Evolutionary conservation across 2,888 invertebrate genomes (phyloP).

Genomic region (Theristus sp.): DNA sequence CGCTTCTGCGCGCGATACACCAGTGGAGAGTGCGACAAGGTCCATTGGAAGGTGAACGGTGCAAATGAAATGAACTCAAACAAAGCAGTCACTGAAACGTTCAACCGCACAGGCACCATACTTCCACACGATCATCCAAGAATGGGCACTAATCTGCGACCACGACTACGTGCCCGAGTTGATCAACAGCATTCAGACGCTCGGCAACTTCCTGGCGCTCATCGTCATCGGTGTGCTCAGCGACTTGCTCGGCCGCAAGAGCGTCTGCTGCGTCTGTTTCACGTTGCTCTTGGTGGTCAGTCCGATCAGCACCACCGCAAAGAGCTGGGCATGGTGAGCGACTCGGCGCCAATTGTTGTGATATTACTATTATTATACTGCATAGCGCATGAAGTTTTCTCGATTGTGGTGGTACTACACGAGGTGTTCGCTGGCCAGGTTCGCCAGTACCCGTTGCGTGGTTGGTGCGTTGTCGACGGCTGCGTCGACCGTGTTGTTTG

Average conservation of each 20-base stretch:
- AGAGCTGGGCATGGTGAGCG: too few species aligned
- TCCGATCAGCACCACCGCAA: not conserved
- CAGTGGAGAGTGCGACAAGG: not conserved
- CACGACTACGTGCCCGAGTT: conserved; percentile 3
- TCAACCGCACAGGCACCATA: not conserved
- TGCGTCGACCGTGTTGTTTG: not conserved
- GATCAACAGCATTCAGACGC: conserved; percentile 1
- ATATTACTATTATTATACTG: too few species aligned
- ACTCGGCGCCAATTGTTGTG: too few species aligned
- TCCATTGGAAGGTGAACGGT: not conserved
- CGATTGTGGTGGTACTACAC: too few species aligned
- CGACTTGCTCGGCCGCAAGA: conserved; percentile 2
- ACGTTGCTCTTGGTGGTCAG: not conserved
- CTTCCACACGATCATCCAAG: conserved; percentile 4
- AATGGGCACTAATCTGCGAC: conserved; percentile 4
- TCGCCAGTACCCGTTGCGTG: not conserved
- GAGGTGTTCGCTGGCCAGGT: too few species aligned
- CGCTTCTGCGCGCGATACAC: not conserved
- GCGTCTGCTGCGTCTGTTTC: not conserved
- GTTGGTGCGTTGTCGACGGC: not conserved
- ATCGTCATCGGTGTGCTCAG: not conserved
- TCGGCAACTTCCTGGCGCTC: not conserved
- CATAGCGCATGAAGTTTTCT: too few species aligned
- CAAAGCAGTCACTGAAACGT: too few species aligned
- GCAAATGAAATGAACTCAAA: not conserved